These are phyloP conservation scores for Drosophila takahashii DNA, from an alignment of 1,140 invertebrate species.

Conservation along the genomic window DNA sequence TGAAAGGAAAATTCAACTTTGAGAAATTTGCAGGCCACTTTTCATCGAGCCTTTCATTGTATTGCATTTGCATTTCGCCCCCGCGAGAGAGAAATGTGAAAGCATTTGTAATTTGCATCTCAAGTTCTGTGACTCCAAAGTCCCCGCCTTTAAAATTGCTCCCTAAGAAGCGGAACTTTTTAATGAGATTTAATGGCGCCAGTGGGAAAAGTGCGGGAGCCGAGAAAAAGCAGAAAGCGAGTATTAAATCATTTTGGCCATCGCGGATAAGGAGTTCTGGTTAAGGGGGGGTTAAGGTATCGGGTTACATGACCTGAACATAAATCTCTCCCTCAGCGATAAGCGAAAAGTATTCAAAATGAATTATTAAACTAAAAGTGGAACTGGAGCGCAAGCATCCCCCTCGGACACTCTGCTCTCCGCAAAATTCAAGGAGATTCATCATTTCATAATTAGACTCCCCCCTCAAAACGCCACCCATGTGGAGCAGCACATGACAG, in stretches of 20 bases:
- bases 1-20: slow-evolving; percentile 28
- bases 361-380: slow-evolving; percentile 72
- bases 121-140: no score
- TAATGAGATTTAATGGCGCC: slow-evolving; percentile 82
- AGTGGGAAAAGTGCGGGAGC: slow-evolving; percentile 62
- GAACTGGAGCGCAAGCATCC: neutral
- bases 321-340: slow-evolving; percentile 79
- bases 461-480: slow-evolving; percentile 5
- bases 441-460: slow-evolving; percentile 78
- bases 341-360: slow-evolving; percentile 78
- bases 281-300: slow-evolving; percentile 42
- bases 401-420: neutral
- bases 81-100: slow-evolving; percentile 48
- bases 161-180: slow-evolving; percentile 59
- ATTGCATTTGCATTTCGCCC: slow-evolving; percentile 35
- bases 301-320: slow-evolving; percentile 66
- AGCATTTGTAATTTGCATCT: slow-evolving; percentile 75
- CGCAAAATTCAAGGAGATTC: slow-evolving; percentile 51
- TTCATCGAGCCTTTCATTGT: slow-evolving; percentile 25
- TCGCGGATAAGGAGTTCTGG: slow-evolving; percentile 64
- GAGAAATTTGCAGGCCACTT: slow-evolving; percentile 41
- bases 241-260: slow-evolving; percentile 74
- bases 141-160: slow-evolving; percentile 5
- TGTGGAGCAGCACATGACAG: slow-evolving; percentile 34
- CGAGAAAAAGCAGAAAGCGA: slow-evolving; percentile 57